Evolutionary conservation across 2,113 vertebrate species (phyloP).

Genomic region (Nettapus auritus): DNA sequence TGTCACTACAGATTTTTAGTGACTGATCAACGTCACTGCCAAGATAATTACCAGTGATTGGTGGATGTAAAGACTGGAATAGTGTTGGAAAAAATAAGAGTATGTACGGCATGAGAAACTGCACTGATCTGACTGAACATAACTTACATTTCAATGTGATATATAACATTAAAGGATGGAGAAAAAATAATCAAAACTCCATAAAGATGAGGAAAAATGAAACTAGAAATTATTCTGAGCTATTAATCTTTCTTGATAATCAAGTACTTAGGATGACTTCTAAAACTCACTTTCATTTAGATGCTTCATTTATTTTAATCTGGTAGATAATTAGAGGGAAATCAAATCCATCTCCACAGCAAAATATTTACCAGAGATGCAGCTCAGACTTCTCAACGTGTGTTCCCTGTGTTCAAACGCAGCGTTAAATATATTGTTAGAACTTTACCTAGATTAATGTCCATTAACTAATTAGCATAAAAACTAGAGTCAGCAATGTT

Average conservation of each 20-base stretch:
- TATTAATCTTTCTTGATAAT: conserved; percentile 65
- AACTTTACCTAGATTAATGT: conserved; percentile 32
- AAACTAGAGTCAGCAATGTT: background rate
- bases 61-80: background rate
- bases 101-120: background rate
- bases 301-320: conserved; percentile 78
- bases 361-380: conserved; percentile 59
- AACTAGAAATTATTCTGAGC: conserved; percentile 27
- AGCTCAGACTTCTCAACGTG: background rate
- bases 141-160: background rate
- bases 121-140: background rate
- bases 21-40: background rate
- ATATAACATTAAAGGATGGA: background rate
- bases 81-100: background rate
- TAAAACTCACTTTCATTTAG: conserved; percentile 68
- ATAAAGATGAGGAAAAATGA: conserved; percentile 34
- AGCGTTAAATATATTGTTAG: background rate
- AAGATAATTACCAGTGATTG: background rate
- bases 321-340: conserved; percentile 75
- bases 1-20: background rate
- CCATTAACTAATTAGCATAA: background rate
- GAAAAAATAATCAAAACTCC: conserved; percentile 1
- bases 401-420: background rate
- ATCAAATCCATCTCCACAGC: conserved; percentile 67
- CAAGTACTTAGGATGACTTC: conserved; percentile 63